Conservation (phyloP, 2,797 vertebrate genomes). For the Chelon labrosus region DNA sequence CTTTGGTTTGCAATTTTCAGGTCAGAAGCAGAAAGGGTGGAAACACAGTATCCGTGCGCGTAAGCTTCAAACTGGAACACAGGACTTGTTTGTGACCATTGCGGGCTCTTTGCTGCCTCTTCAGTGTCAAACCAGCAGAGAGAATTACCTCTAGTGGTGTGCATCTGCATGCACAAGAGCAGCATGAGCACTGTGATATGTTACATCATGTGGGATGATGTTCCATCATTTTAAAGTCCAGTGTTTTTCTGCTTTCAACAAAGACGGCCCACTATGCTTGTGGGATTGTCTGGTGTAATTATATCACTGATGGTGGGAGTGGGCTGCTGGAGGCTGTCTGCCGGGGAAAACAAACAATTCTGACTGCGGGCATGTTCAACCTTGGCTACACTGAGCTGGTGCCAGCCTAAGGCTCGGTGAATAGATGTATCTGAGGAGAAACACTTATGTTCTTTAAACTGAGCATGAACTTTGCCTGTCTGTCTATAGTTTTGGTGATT, state of each 20-base stretch:
- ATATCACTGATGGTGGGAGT: slow-evolving; percentile 46
- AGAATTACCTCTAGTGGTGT: slow-evolving; percentile 2
- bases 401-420: slow-evolving; percentile 34
- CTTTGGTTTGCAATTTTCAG: neutral
- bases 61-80: neutral
- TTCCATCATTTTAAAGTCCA: slow-evolving; percentile 10
- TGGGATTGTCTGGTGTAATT: slow-evolving; percentile 54
- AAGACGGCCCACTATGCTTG: slow-evolving; percentile 42
- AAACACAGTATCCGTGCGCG: neutral
- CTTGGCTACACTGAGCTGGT: slow-evolving; percentile 37
- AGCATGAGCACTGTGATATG: neutral
- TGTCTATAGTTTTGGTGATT: slow-evolving; percentile 9
- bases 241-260: slow-evolving; percentile 19
- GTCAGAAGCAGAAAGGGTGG: neutral
- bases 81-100: slow-evolving; percentile 2
- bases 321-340: neutral
- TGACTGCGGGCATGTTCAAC: slow-evolving; percentile 40
- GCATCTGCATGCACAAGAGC: slow-evolving; percentile 8
- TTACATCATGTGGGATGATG: neutral
- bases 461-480: slow-evolving; percentile 30
- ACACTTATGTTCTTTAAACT: slow-evolving; percentile 35
- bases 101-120: neutral
- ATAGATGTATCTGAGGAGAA: neutral
- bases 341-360: slow-evolving; percentile 31
- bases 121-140: slow-evolving; percentile 4